Evolutionary conservation across 30 jellyfish, hydroid and myxozoan genomes (phyloP), one percentile per base, ranked within the genome.

Genomic region (Aurelia sp.): DNA sequence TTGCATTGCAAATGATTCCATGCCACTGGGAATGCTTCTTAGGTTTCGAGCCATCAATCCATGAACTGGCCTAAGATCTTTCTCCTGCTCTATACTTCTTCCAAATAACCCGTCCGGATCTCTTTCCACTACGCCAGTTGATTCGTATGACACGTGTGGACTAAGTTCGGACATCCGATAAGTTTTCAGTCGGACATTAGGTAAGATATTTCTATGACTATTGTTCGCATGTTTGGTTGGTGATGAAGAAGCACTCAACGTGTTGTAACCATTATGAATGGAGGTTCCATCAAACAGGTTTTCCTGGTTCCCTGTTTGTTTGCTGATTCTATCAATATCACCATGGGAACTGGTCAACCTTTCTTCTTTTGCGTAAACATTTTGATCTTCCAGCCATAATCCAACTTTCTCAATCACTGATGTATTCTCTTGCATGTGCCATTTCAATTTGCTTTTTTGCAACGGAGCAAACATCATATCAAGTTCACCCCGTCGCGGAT

Each of bases 361-460:
- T 22, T 84, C 93, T 4, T 84, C 93, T 41, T 63, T 72, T 2
- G 71, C 51, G 65, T 84, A 62, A 44, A 81, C 96, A 16, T 73
- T 72, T 68, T 90, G 97, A 22, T 88, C 98, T 37, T 86, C 95
- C 21, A 95, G 92, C 99, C 99, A 95, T 58, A 88, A 78, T 10
- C 99, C 99, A 66, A 95, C 99, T 62, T 95, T 95, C 52, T 95
- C 99, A 74, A 81, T 90, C 21, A 81, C 88, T 11, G 94, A 73
- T 37, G 91, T 81, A 19, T 74, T 61, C 23, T 74, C 85, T 73
- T 81, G 91, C 93, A 74, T 74, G 63, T 89, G 64, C 84, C 91
- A 59, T 18, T 73, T 66, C 31, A 76, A 77, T 19, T 74, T 80
- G 47, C 64, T 72, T 60, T 75, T 61, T 62, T 73, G 77, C 18